Conservation (phyloP, 2,113 vertebrate species). For the Anseranas semipalmata region DNA sequence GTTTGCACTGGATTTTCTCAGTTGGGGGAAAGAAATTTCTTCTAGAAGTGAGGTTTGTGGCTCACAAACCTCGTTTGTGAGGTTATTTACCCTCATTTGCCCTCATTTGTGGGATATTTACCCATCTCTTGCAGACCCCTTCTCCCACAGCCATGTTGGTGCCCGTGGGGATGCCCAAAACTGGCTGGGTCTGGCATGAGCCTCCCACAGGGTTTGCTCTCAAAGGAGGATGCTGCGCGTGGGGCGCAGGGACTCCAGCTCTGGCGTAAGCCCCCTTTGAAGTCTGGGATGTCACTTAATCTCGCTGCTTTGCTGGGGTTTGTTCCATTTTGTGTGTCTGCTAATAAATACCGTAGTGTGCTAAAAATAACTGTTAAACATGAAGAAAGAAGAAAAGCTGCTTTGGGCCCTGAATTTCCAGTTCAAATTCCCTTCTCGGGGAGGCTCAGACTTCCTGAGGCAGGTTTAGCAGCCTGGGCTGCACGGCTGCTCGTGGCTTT, state of each 20-base stretch:
- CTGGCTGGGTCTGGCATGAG: accelerated
- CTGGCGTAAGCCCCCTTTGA: slow-evolving; percentile 26
- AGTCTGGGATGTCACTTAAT: not conserved
- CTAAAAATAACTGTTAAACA: slow-evolving; percentile 35
- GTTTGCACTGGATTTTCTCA: not conserved
- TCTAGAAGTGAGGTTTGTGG: not conserved
- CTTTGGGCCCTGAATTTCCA: slow-evolving; percentile 8
- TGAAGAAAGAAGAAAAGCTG: not conserved
- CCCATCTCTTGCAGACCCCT: accelerated
- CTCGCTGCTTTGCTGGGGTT: not conserved
- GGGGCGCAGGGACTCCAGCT: not conserved
- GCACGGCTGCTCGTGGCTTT: not conserved
- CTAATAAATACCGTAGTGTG: slow-evolving; percentile 35
- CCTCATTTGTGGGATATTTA: not conserved
- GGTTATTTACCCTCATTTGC: no score
- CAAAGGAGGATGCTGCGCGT: not conserved
- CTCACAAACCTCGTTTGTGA: no score
- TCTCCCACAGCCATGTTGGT: accelerated
- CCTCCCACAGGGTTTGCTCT: not conserved
- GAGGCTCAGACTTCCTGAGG: not conserved
- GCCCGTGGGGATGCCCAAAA: not conserved
- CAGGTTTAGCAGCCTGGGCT: not conserved
- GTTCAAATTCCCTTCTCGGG: not conserved
- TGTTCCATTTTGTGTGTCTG: slow-evolving; percentile 23
- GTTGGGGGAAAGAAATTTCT: not conserved